Base-by-base conservation (phyloP, 2,888 invertebrate genomes). In the Habrosyne pyritoides region DNA sequence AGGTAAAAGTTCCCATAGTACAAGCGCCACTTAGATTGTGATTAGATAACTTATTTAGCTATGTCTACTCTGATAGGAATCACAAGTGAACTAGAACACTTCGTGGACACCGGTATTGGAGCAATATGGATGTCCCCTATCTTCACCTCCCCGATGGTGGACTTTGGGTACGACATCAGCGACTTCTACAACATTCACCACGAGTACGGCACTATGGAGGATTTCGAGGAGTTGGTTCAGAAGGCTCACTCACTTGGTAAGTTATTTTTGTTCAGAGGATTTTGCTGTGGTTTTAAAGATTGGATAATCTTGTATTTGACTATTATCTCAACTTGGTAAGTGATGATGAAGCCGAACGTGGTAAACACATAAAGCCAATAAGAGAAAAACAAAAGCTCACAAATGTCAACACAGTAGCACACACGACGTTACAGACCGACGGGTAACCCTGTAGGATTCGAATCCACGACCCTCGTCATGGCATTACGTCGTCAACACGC, bases 111-210 rank as follows among this genome's bases (percentile, higher is more conserved):
- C 12, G 96, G 96, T 0, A 89, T 97, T 0, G 94, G 93, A 0
- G 95, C 95, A 0, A 91, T 96, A 49, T 97, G 97, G 96, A 81
- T 98, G 22, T 97, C 96, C 0, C 97, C 97, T 0, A 95, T 98
- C 59, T 97, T 95, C 78, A 89, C 91, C 55, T 97, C 97, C 0
- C 97, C 97, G 0, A 95, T 96, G 95, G 91, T 93, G 0, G 97
- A 98, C 81, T 96, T 96, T 77, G 97, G 97, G 0, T 97, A 97
- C 70, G 97, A 98, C 68, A 95, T 97, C 59, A 94, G 95, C 0
- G 93, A 97, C 81, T 97, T 95, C 78, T 94, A 84, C 28, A 93
- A 93, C 10, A 94, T 97, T 51, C 95, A 96, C 58, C 86, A 93
- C 0, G 91, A 93, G 53, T 97, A 95, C 73, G 97, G 97, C 0